Conservation (phyloP, 2,888 invertebrate species). For the Unio delphinus region DNA sequence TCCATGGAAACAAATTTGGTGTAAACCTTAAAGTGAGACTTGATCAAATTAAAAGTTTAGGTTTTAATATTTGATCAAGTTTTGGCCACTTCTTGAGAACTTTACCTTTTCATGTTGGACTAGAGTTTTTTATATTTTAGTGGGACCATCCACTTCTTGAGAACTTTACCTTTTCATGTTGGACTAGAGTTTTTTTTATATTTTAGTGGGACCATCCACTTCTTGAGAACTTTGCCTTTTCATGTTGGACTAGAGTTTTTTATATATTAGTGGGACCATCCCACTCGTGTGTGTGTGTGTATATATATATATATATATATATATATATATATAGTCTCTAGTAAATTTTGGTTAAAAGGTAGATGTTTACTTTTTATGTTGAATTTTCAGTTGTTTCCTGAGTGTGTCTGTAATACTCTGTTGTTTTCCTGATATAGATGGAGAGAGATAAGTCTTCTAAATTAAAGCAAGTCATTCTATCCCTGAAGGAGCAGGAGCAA, state of each 20-base stretch:
- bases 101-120: no score
- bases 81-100: no score
- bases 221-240: not conserved
- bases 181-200: no score
- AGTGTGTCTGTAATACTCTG: no score
- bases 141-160: not conserved
- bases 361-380: not conserved
- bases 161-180: no score
- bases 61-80: not conserved
- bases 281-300: not conserved
- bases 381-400: no score
- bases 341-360: not conserved
- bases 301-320: no score
- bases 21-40: not conserved
- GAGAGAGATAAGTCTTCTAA: conserved; percentile 33
- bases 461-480: conserved; percentile 32
- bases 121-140: not conserved
- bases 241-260: no score
- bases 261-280: not conserved
- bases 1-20: not conserved
- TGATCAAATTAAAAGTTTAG: not conserved
- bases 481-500: conserved; percentile 38
- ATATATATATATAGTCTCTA: not conserved
- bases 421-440: conserved; percentile 20
- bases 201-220: not conserved